Evolutionary conservation across 35 echinoderm and acorn worm genomes (phyloP).

Genomic region (Ptychodera flava): DNA sequence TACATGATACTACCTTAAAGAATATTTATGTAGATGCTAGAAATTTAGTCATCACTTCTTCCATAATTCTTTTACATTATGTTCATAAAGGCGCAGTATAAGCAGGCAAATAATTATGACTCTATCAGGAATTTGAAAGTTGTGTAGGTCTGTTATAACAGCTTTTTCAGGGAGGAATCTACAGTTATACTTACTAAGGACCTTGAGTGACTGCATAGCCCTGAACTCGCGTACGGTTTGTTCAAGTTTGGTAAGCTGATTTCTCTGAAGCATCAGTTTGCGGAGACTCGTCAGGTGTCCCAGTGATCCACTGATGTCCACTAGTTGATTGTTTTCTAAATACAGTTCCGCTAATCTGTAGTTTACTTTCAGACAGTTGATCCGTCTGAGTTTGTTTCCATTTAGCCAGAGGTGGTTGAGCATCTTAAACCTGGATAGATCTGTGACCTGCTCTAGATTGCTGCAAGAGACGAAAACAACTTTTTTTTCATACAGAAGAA

Average conservation of each 20-base stretch:
- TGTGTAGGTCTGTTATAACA: no score
- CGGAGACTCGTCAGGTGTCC: constrained; percentile 53
- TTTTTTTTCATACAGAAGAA: neutral
- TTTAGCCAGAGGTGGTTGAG: constrained; percentile 85
- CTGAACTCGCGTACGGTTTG: constrained; percentile 69
- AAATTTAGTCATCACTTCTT: no score
- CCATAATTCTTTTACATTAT: no score
- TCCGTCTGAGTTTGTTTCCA: constrained; percentile 66
- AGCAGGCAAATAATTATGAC: no score
- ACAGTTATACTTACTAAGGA: constrained; percentile 70
- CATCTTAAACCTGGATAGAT: constrained; percentile 43
- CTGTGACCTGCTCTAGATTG: constrained; percentile 35
- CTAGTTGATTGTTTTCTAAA: constrained; percentile 85
- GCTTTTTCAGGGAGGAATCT: no score
- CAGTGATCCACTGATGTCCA: constrained; percentile 50
- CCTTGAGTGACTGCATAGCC: constrained; percentile 74
- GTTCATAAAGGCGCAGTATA: no score
- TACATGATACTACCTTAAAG: no score
- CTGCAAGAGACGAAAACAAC: constrained; percentile 23
- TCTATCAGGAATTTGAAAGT: no score
- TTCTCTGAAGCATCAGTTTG: constrained; percentile 69
- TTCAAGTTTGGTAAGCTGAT: constrained; percentile 81
- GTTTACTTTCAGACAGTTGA: constrained; percentile 54
- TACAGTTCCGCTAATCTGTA: constrained; percentile 70
- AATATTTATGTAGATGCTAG: no score